Conservation (phyloP, 2,888 invertebrate genomes). For the Patella ulyssiponensis region DNA sequence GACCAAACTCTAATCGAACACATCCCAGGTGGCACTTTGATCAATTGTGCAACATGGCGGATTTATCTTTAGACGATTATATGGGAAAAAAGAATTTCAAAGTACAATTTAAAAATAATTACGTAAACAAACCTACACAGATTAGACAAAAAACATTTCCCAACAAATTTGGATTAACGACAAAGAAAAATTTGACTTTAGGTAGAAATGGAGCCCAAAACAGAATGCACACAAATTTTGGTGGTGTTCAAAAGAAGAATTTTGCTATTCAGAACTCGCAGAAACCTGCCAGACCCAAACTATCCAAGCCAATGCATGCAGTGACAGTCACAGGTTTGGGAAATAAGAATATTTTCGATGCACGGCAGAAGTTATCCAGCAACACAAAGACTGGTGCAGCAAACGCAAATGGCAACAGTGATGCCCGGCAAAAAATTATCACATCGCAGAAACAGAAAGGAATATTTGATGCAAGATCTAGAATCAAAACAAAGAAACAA, state of each 20-base stretch:
- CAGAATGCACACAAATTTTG: neutral
- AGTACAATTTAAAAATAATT: constrained; percentile 30
- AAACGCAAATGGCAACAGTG: neutral
- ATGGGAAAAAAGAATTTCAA: constrained; percentile 40
- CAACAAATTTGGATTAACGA: too few species aligned
- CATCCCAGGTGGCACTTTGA: too few species aligned
- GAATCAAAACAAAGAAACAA: constrained; percentile 42
- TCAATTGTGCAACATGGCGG: constrained; percentile 38
- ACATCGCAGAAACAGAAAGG: constrained; percentile 44
- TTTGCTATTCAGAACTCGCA: neutral
- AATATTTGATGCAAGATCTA: constrained; percentile 51
- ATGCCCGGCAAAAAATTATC: constrained; percentile 43
- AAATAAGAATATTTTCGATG: constrained; percentile 35
- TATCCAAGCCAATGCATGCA: neutral
- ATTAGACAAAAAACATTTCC: too few species aligned
- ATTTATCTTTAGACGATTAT: constrained; percentile 48
- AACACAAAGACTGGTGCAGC: constrained; percentile 37
- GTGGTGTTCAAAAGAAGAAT: neutral
- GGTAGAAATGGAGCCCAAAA: neutral
- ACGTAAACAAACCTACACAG: too few species aligned
- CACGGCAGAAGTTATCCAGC: constrained; percentile 28
- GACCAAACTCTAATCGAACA: too few species aligned
- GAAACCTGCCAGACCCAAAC: neutral
- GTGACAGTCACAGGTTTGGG: constrained; percentile 17
- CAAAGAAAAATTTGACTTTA: neutral